Evolutionary conservation across 2,888 invertebrate genomes (phyloP).

Genomic region (Exocentrus adspersus): DNA sequence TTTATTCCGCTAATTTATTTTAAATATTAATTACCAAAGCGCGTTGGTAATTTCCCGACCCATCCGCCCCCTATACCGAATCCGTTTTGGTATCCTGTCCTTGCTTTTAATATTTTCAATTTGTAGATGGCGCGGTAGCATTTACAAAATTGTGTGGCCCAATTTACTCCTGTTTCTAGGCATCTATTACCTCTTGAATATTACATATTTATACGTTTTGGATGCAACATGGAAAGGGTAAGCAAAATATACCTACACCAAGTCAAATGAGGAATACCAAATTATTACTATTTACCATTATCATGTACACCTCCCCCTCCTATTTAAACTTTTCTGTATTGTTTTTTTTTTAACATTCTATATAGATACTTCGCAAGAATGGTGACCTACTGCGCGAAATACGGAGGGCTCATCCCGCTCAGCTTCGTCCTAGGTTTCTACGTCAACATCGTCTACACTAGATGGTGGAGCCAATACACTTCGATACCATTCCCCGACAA

Average conservation of each 20-base stretch:
- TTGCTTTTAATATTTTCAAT: too few species aligned
- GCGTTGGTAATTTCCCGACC: too few species aligned
- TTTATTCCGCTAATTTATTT: too few species aligned
- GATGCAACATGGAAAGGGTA: slow-evolving; percentile 75
- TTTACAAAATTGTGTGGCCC: slow-evolving; percentile 93
- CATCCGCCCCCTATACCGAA: too few species aligned
- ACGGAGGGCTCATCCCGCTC: slow-evolving; percentile 87
- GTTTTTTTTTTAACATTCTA: too few species aligned
- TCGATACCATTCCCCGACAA: slow-evolving; percentile 87
- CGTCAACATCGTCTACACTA: slow-evolving; percentile 89
- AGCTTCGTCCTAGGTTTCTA: slow-evolving; percentile 95
- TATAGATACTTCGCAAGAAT: slow-evolving; percentile 80
- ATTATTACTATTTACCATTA: too few species aligned
- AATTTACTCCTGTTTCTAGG: slow-evolving; percentile 83
- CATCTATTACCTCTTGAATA: slow-evolving; percentile 80
- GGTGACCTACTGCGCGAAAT: slow-evolving; percentile 83
- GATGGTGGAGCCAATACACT: slow-evolving; percentile 90
- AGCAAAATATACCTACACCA: too few species aligned
- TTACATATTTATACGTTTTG: slow-evolving; percentile 78
- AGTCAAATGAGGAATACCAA: too few species aligned
- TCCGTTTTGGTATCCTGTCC: too few species aligned
- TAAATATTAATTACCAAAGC: too few species aligned
- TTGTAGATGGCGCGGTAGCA: slow-evolving; percentile 89
- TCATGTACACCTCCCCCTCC: too few species aligned
- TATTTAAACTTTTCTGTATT: too few species aligned